Conservation (phyloP, 2,113 vertebrate species). For the Columba livia region DNA sequence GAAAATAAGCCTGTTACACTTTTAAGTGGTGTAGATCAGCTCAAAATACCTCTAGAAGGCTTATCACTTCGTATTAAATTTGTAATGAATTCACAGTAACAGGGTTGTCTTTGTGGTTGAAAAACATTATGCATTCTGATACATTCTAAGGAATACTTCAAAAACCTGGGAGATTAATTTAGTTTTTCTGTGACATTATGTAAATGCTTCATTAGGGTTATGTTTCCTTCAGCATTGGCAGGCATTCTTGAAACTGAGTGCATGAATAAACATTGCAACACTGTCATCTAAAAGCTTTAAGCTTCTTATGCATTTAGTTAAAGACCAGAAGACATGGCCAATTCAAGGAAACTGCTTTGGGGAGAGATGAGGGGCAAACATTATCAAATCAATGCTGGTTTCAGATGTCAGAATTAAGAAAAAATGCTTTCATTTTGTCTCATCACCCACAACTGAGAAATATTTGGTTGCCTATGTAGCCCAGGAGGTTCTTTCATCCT, state of each 20-base stretch:
- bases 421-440: background rate
- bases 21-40: background rate
- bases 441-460: background rate
- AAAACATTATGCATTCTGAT: background rate
- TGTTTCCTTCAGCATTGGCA: background rate
- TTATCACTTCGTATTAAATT: background rate
- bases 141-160: conserved; percentile 1
- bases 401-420: background rate
- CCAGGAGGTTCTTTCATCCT: background rate
- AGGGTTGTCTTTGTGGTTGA: background rate
- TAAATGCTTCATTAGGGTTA: conserved; percentile 23
- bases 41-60: background rate
- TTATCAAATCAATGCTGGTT: background rate
- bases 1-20: background rate
- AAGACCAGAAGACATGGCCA: background rate
- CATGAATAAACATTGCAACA: conserved; percentile 5
- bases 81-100: background rate
- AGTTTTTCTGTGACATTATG: background rate
- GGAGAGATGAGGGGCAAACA: background rate
- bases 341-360: background rate
- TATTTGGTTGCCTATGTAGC: background rate
- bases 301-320: background rate
- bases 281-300: background rate
- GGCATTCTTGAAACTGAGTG: background rate
- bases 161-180: conserved; percentile 16